Evolutionary conservation across 2,113 vertebrate species (phyloP), one percentile per base, ranked within the genome.

Genomic region (Taxidea taxus): DNA sequence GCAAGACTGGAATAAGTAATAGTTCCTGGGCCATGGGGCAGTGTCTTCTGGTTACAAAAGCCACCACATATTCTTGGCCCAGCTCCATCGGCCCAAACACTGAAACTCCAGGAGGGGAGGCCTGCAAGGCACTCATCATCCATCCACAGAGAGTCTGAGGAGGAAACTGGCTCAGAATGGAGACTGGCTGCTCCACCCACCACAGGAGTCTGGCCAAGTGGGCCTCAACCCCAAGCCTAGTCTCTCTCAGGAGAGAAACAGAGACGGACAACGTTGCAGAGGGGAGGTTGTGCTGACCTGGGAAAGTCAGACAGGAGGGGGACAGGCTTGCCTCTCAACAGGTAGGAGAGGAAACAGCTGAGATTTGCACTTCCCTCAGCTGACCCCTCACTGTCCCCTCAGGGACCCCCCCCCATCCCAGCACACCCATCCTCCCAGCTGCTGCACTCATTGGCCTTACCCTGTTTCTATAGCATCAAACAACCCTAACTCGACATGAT

Each of bases 401-500:
- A 0, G n/a, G n/a, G 4, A 4, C 6, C 34, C 9, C 4, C 11
- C 27, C 8, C 34, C 29, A 37, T 7, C n/a, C 31, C 15, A 60
- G 37, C 68, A 78, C 27, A 78, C 27, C 29, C 62, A 10, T 39
- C 34, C 13, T 31, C 74, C 82, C 49, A 21, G 29, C 4, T n/a
- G 60, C n/a, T n/a, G 27, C 15, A 7, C 21, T 37, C 72, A 20
- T 13, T 7, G 6, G 5, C 42, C 54, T 16, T 29, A 10, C 12
- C 56, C 39, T 47, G 29, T 31, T 42, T 87, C 70, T 39, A 23
- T 4, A 34, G 47, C 37, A 68, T 3, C 80, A 62, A 10, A 23
- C 1, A 0, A 58, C 58, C 42, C 81, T 47, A 14, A 64, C 25
- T 23, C 7, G 0, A 23, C 6, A 1, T 3, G 47, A 9, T 49